These are phyloP conservation scores for Crepidodera aurea DNA, from an alignment of 2,888 invertebrate species.

Conservation along the genomic window DNA sequence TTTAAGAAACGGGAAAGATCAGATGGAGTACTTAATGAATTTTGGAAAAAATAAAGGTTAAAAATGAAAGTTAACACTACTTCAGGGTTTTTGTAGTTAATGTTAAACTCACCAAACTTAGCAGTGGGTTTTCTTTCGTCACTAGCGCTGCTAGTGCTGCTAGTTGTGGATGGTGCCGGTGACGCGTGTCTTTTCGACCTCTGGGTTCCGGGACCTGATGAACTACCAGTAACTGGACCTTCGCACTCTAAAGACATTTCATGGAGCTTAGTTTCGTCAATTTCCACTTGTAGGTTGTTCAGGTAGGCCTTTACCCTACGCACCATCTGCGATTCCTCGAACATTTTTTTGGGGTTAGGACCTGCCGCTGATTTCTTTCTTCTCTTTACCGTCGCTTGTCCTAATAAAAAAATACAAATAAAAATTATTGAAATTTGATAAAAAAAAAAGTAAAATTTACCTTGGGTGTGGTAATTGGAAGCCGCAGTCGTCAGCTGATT, in stretches of 20 bases:
- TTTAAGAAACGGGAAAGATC: too few relatives aligned
- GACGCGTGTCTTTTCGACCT: constrained; percentile 83
- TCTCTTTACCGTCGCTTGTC: constrained; percentile 87
- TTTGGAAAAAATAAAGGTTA: too few relatives aligned
- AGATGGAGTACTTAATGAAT: too few relatives aligned
- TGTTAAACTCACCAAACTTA: constrained; percentile 72
- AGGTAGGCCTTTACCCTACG: constrained; percentile 95
- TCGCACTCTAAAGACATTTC: constrained; percentile 92
- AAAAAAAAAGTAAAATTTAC: too few relatives aligned
- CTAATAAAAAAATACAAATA: constrained; percentile 56
- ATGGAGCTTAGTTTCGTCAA: constrained; percentile 90
- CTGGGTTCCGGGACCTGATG: constrained; percentile 58
- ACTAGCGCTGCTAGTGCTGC: constrained; percentile 88
- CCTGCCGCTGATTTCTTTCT: constrained; percentile 89
- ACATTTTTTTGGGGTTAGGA: constrained; percentile 97
- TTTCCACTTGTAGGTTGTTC: constrained; percentile 88
- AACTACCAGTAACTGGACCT: constrained; percentile 63
- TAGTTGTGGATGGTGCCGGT: constrained; percentile 91
- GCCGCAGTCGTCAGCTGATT: constrained; percentile 85
- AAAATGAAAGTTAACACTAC: too few relatives aligned
- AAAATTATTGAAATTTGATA: too few relatives aligned
- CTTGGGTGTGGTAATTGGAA: constrained; percentile 64
- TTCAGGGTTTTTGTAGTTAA: too few relatives aligned
- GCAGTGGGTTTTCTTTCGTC: constrained; percentile 73
- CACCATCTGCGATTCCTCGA: constrained; percentile 99